These are phyloP conservation scores for Callaeas wilsoni DNA, from an alignment of 2,113 vertebrate genomes.

Conservation along the genomic window DNA sequence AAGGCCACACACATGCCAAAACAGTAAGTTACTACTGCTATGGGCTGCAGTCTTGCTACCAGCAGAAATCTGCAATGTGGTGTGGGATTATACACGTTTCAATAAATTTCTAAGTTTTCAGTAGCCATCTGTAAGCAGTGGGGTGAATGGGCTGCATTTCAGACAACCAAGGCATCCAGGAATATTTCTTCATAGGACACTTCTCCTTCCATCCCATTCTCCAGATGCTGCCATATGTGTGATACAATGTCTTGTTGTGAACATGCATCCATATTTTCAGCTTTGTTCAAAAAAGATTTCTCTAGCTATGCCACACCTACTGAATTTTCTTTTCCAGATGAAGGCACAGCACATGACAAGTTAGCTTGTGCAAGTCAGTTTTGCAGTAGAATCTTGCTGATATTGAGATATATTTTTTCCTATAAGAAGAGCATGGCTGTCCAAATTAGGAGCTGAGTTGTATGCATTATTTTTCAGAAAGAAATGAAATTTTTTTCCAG, in stretches of 20 bases:
- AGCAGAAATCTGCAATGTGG: not conserved
- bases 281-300: not conserved
- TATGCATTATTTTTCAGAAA: not conserved
- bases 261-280: not conserved
- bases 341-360: not conserved
- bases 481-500: not conserved
- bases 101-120: conserved; percentile 2
- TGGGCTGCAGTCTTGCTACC: not conserved
- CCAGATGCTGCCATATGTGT: conserved; percentile 14
- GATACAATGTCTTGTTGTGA: not conserved
- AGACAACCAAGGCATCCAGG: not conserved
- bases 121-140: conserved; percentile 38
- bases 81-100: not conserved
- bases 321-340: not conserved
- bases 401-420: not conserved
- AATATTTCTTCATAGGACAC: not conserved
- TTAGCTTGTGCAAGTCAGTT: not conserved
- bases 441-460: not conserved
- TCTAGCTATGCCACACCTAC: not conserved
- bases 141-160: conserved; percentile 45
- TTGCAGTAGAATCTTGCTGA: not conserved
- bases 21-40: not conserved
- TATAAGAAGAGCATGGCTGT: not conserved
- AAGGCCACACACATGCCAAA: not conserved
- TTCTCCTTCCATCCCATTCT: not conserved